Evolutionary conservation across 2,888 invertebrate species (phyloP).

Genomic region (Limnephilus lunatus): DNA sequence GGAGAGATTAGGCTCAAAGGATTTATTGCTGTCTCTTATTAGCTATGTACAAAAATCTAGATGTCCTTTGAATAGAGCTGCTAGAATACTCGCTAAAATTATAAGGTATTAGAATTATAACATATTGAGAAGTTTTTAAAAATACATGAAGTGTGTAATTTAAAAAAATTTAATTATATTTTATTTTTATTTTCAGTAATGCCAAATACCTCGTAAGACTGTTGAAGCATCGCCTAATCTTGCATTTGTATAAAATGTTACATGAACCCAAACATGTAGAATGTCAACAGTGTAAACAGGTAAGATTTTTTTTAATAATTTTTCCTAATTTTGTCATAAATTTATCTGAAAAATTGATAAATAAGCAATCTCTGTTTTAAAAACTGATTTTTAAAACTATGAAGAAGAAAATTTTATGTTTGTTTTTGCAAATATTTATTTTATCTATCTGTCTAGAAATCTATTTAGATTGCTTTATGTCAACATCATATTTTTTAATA

Average conservation of each 20-base stretch:
- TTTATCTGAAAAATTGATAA: neutral
- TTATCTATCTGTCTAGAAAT: too few species aligned
- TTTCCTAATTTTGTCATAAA: neutral
- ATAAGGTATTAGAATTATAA: slow-evolving; percentile 71
- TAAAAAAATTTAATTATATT: neutral
- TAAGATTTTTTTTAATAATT: too few species aligned
- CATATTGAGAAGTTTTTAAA: neutral
- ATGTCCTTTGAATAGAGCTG: slow-evolving; percentile 75
- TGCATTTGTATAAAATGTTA: slow-evolving; percentile 75
- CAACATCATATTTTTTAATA: neutral
- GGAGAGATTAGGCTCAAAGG: slow-evolving; percentile 72
- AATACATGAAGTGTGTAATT: neutral
- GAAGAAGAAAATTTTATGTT: neutral
- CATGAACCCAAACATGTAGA: slow-evolving; percentile 72
- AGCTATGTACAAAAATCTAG: slow-evolving; percentile 75
- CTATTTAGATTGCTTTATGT: too few species aligned
- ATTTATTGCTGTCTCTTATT: slow-evolving; percentile 73
- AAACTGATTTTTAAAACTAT: too few species aligned
- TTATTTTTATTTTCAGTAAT: slow-evolving; percentile 72
- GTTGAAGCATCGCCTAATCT: slow-evolving; percentile 76
- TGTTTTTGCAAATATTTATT: neutral
- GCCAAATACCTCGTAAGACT: slow-evolving; percentile 77
- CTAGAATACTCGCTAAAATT: slow-evolving; percentile 76
- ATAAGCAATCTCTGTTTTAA: too few species aligned
- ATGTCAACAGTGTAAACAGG: slow-evolving; percentile 75